These are phyloP conservation scores for Rhinichthys klamathensis DNA, from an alignment of 2,113 vertebrate genomes.

Conservation along the genomic window DNA sequence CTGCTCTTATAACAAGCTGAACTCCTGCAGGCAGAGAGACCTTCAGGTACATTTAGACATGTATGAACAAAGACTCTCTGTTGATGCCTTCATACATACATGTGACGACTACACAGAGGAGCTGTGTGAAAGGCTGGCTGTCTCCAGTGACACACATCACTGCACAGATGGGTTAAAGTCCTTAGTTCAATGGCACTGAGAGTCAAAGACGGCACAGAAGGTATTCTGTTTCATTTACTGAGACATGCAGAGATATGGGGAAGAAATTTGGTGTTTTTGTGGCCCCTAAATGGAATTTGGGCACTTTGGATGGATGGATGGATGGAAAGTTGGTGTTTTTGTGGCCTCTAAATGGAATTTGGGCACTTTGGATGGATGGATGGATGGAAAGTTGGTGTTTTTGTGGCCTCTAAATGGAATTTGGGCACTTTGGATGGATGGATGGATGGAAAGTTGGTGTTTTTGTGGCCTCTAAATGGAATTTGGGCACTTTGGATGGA, in stretches of 20 bases:
- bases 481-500: too few species aligned
- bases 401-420: too few species aligned
- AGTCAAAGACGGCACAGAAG: not conserved
- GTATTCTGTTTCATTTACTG: not conserved
- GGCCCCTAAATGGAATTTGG: not conserved
- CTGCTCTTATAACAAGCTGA: not conserved
- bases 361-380: too few species aligned
- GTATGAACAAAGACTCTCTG: slow-evolving; percentile 30
- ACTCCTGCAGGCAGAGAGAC: not conserved
- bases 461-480: too few species aligned
- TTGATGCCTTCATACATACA: not conserved
- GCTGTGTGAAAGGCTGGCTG: not conserved
- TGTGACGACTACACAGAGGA: not conserved
- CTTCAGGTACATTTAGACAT: slow-evolving; percentile 20
- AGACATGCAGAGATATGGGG: not conserved
- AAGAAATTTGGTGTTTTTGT: not conserved
- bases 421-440: too few species aligned
- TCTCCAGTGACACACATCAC: slow-evolving; percentile 12
- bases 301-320: too few species aligned
- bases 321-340: too few species aligned
- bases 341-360: too few species aligned
- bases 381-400: too few species aligned
- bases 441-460: too few species aligned
- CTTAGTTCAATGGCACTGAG: not conserved
- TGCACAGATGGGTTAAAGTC: not conserved